Base-by-base conservation (phyloP, 2,888 invertebrate species). In the Hofmannophila pseudospretella region DNA sequence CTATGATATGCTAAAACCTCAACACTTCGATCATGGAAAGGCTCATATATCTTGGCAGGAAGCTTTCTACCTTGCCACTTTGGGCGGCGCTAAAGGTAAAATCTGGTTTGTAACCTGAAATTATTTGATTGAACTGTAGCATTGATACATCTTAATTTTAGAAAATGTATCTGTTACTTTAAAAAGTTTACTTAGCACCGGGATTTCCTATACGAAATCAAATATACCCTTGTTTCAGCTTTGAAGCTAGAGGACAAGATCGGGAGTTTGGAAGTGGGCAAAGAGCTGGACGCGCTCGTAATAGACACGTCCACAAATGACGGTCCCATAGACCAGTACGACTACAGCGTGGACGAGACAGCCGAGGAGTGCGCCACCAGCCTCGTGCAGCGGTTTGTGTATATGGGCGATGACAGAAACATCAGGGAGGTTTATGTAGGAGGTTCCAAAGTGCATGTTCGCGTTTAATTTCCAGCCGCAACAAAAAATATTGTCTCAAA, bases 241-340 rank as follows among this genome's bases (percentile, higher is more conserved):
- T 80, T 97, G 26, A 88, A 90, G 1, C 63, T 96, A 46, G 92
- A 91, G n/a, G 69, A 92, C 27, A 82, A 89, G 56, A 90, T 94
- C 33, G 97, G 97, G 9, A 96, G 92, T 75, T 95, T 97, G 55
- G 82, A 88, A 49, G 69, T 90, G 3, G 95, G 94, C 11, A 96
- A 97, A 69, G 91, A 94, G 38, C 96, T 97, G 56, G 97, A 97
- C 82, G 96, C 96, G 0, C 76, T 97, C 0, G 54, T 96, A 1
- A 79, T 97, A 19, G 93, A 96, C 56, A 84, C 92, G n/a, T 86
- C 87, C 50, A 60, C 76, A 8, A 39, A 68, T 8, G 64, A 69
- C 7, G 81, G 89, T 5, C 80, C 86, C 2, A 69, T 89, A 11
- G 90, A 91, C 50, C 73, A 88, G 45, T 88, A 90, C 33, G 47